These are phyloP conservation scores for Gorsachius goisagi DNA, from an alignment of 2,113 vertebrate species.

Conservation along the genomic window DNA sequence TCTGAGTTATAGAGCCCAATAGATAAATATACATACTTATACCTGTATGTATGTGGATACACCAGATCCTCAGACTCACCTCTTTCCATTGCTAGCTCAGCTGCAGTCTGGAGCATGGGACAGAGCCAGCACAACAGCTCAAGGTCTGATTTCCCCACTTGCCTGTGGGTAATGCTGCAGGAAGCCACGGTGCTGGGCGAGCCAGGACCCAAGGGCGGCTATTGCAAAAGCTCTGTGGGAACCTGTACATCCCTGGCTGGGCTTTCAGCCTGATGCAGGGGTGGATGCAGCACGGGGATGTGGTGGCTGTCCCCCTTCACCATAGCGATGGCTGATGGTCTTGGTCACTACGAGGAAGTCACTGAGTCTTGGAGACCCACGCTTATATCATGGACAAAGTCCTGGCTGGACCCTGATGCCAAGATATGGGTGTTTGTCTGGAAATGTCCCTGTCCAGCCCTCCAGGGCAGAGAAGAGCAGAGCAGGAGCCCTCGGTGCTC, in stretches of 20 bases:
- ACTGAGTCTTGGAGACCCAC: not conserved
- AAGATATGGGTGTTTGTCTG: not conserved
- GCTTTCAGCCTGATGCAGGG: not conserved
- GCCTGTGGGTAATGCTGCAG: rapidly evolving
- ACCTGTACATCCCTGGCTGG: not conserved
- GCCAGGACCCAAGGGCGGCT: not conserved
- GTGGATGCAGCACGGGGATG: not conserved
- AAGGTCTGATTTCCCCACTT: conserved; percentile 7
- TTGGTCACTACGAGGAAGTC: not conserved
- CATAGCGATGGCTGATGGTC: not conserved
- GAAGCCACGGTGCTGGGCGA: not conserved
- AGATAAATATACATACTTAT: not conserved
- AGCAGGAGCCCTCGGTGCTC: not conserved
- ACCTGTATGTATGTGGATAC: not conserved
- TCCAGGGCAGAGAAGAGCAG: not conserved
- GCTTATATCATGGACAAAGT: not conserved
- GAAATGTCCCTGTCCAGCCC: not conserved
- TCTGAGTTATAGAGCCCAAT: not conserved
- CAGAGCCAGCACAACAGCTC: not conserved
- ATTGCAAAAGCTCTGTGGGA: conserved; percentile 17
- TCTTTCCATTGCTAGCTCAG: not conserved
- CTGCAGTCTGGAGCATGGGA: not conserved
- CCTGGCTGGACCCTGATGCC: not conserved
- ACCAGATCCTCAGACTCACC: not conserved
- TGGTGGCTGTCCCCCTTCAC: not conserved